Base-by-base conservation (phyloP, 2,113 vertebrate species). In the Rhegmatorhina hoffmannsi region DNA sequence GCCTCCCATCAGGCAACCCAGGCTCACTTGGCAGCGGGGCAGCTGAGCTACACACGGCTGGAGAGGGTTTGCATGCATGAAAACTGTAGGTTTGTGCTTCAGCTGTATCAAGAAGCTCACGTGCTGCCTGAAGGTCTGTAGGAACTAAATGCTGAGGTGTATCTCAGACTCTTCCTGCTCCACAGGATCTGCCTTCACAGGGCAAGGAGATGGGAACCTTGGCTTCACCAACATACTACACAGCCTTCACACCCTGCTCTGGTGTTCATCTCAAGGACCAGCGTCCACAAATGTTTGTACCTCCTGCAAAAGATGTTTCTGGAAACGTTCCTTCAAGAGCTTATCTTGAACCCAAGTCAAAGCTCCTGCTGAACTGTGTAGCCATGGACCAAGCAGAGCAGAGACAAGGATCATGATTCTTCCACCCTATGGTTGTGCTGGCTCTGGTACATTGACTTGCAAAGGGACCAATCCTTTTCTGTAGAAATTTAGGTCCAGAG, bases 41-140 rank as follows among this genome's bases (percentile, higher is more conserved):
- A 67, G 16, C 31, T 44, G 43, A 46, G 36, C 52, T 58, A 9
- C 64, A 3, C 24, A 1, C 0, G 0, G 20, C 34, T 0, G 0
- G 25, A 23, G 25, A 34, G 36, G 24, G 16, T n/a, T 75, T 67
- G 47, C 17, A 9, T 49, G 34, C 17, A 31, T 2, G 3, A 29
- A 38, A 33, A 17, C 34, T 31, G 7, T 26, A 62, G 31, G 25
- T 82, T 34, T 2, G 0, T 38, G 36, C 46, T 80, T 83, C 85
- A 66, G 53, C n/a, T 69, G n/a, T 20, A 60, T 33, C 46, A 43
- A 60, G 38, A 56, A 73, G n/a, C 15, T 83, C 24, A 12, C 13
- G 2, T 0, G 1, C 38, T 34, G 17, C 36, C 36, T 84, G 34
- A 49, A 73, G 28, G 28, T 64, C 36, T 80, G 55, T 9, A 73